Evolutionary conservation across 64 coral and sea anemone species (phyloP).

Genomic region (Pachyseris speciosa): DNA sequence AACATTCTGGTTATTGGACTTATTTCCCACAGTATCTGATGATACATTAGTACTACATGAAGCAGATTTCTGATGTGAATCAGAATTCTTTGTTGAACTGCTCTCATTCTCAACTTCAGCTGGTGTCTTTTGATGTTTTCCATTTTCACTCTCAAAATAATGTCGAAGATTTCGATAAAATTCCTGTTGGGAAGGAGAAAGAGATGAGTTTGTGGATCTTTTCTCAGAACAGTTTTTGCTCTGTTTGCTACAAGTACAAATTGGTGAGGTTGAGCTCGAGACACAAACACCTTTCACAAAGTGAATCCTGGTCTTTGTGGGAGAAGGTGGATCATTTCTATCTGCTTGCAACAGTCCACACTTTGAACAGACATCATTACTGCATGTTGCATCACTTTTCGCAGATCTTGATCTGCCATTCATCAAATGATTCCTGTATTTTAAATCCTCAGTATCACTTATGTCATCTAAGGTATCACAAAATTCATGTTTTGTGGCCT

Average conservation of each 20-base stretch:
- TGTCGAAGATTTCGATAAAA: constrained; percentile 87
- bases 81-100: background rate
- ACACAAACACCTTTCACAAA: constrained; percentile 44
- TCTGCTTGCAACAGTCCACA: background rate
- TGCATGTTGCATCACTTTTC: background rate
- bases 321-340: background rate
- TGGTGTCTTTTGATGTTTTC: constrained; percentile 29
- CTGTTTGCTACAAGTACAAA: constrained; percentile 22
- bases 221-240: background rate
- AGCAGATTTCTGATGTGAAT: background rate
- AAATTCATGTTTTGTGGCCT: background rate
- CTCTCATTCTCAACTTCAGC: background rate
- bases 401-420: background rate
- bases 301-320: constrained; percentile 26
- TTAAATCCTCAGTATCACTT: constrained; percentile 1
- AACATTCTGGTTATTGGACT: background rate
- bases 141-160: constrained; percentile 72
- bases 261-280: background rate
- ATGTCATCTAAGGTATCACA: constrained; percentile 50
- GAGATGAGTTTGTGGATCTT: background rate
- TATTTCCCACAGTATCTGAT: background rate
- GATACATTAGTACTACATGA: background rate
- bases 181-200: constrained; percentile 73
- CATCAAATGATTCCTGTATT: background rate
- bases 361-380: background rate